These are phyloP conservation scores for Spilogale gracilis DNA, from an alignment of 2,113 vertebrate species.

Conservation along the genomic window DNA sequence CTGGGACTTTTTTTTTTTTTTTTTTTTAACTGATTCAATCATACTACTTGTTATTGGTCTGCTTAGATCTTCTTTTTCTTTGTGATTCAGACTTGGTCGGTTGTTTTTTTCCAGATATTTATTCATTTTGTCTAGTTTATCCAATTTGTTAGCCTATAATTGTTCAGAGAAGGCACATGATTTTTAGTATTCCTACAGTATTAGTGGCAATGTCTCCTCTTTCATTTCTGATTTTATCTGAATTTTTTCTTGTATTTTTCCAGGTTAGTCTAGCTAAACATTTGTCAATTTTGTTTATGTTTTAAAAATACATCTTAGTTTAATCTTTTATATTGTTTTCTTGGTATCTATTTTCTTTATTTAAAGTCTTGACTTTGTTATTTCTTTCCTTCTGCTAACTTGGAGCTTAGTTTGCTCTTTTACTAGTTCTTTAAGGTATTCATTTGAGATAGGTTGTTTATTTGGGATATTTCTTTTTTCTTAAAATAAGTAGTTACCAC, in stretches of 20 bases:
- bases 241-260: not conserved
- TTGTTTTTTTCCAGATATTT: not conserved
- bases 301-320: not conserved
- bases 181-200: not conserved
- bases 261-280: not conserved
- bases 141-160: not conserved
- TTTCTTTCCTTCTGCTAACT: not conserved
- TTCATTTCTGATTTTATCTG: not conserved
- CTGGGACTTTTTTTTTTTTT: not conserved
- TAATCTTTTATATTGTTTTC: not conserved
- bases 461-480: not conserved
- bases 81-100: not conserved
- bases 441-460: not conserved
- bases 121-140: not conserved
- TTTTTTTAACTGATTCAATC: not conserved
- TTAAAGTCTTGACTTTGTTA: not conserved
- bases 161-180: not conserved
- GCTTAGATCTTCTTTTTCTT: not conserved
- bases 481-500: not conserved
- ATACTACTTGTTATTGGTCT: not conserved
- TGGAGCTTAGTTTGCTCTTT: not conserved
- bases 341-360: not conserved
- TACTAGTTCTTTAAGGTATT: not conserved
- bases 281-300: not conserved
- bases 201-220: not conserved